Base-by-base conservation (phyloP, 2,888 invertebrate genomes). In the Ochropleura leucogaster region DNA sequence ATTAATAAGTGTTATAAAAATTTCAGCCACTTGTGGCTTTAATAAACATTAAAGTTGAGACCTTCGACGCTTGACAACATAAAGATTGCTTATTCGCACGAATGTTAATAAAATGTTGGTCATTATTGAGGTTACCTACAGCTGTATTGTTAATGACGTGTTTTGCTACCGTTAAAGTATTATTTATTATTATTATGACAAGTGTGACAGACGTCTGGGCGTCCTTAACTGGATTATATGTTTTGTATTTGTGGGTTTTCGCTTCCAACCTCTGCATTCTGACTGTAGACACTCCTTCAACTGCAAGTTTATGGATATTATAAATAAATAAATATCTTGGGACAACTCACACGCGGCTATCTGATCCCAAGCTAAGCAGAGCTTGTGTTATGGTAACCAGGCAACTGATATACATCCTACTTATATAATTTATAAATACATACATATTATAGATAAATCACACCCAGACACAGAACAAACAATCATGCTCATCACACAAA, bases 241-340 rank as follows among this genome's bases (percentile, higher is more conserved):
- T 40, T n/a, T 55, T 73, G 82, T 80, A 84, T 80, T 86, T 86
- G 85, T 83, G 66, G 83, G 86, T 77, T 74, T 86, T 86, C 86
- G 57, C 77, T 73, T 16, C 66, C 64, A 46, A 72, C 70, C 66
- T 49, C 46, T 77, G 67, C 62, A 85, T 77, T 72, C 60, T 72
- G 69, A 65, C 76, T 68, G 59, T 20, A 68, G 12, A 59, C 14
- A 55, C 14, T 65, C 40, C 47, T 18, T 74, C 59, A 59, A 18
- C 64, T 49, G 14, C 40, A 40, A 47, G 14, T 40, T 4, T 55
- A 49, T 78, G 8, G 20, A 12, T 55, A 9, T 53, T 55, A 16
- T 57, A 47, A n/a, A 49, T 1, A 44, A 44, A 63, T 49, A n/a
- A n/a, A n/a, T n/a, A n/a, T n/a, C n/a, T n/a, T n/a, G n/a, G n/a